phyloP scores from a whole-genome alignment of 2,113 vertebrate species.

The Reinhardtius hippoglossoides region DNA sequence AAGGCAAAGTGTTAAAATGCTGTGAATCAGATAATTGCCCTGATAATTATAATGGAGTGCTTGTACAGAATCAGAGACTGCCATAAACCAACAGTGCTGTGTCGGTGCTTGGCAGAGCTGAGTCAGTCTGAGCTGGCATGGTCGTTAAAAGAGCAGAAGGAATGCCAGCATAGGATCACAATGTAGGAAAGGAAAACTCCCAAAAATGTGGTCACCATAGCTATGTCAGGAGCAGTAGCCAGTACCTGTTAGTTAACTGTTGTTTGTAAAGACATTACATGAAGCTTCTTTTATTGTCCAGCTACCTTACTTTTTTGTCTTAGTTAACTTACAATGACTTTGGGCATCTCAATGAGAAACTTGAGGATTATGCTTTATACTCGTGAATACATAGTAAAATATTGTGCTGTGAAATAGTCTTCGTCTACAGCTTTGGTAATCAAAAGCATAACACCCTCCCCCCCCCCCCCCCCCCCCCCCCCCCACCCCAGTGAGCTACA shows the following conservation, averaged over 20 bases:
- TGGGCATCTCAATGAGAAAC: not conserved
- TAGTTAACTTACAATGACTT: not conserved
- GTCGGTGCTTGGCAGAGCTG: slow-evolving; percentile 61
- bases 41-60: slow-evolving; percentile 64
- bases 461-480: not conserved
- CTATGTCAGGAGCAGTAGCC: slow-evolving; percentile 18
- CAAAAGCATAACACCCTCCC: slow-evolving; percentile 20
- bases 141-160: slow-evolving; percentile 59
- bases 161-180: slow-evolving; percentile 42
- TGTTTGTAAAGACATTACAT: not conserved
- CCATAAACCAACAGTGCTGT: slow-evolving; percentile 68
- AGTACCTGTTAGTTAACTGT: not conserved
- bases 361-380: not conserved
- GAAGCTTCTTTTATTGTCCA: not conserved
- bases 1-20: slow-evolving; percentile 47
- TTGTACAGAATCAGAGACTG: slow-evolving; percentile 67
- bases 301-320: not conserved
- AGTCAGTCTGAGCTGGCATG: slow-evolving; percentile 74
- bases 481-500: slow-evolving; percentile 3
- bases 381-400: not conserved
- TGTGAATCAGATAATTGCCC: slow-evolving; percentile 75
- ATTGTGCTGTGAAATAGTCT: not conserved
- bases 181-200: slow-evolving; percentile 44
- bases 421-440: slow-evolving; percentile 25
- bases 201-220: slow-evolving; percentile 16